Percentiles rank a stretch among this genome's conserved stretches.
Conservation (phyloP, 2,797 vertebrate genomes). For the Eupleurogrammus muticus region DNA sequence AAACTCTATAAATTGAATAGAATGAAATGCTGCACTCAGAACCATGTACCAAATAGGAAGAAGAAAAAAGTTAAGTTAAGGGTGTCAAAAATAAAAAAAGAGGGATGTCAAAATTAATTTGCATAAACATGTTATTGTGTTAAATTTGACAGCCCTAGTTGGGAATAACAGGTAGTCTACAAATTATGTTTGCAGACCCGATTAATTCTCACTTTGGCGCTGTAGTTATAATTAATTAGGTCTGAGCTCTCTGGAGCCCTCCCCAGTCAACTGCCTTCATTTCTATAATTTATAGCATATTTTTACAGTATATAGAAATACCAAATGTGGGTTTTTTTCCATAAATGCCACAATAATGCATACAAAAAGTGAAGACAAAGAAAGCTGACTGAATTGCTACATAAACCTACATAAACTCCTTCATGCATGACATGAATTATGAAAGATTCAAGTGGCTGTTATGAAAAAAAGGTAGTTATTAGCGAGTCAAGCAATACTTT, state of each 20-base stretch:
- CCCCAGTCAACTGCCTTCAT: not conserved
- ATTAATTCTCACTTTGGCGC: conserved; percentile 14
- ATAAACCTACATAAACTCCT: not conserved
- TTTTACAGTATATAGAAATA: not conserved
- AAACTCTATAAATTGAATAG: too few relatives aligned
- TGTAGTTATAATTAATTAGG: conserved; percentile 18
- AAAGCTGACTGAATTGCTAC: not conserved
- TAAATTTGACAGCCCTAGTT: too few relatives aligned
- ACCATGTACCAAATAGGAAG: too few relatives aligned
- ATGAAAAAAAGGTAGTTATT: not conserved
- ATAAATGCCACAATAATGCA: not conserved
- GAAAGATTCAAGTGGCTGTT: not conserved
- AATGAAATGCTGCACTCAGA: too few relatives aligned
- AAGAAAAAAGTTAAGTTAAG: too few relatives aligned
- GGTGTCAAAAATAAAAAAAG: too few relatives aligned
- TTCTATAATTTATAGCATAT: conserved; percentile 1
- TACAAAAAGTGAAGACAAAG: not conserved
- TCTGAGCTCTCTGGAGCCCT: not conserved
- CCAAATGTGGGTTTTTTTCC: not conserved
- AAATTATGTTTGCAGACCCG: not conserved
- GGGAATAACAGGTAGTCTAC: too few relatives aligned
- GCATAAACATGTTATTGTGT: too few relatives aligned
- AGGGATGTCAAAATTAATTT: too few relatives aligned
- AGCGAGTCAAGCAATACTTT: not conserved
- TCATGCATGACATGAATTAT: not conserved